A percentile compares a stretch with the other conserved stretches of the same genome.
These are phyloP conservation scores for Eustalomyia histrio DNA, from an alignment of 2,888 invertebrate genomes.

Conservation along the genomic window DNA sequence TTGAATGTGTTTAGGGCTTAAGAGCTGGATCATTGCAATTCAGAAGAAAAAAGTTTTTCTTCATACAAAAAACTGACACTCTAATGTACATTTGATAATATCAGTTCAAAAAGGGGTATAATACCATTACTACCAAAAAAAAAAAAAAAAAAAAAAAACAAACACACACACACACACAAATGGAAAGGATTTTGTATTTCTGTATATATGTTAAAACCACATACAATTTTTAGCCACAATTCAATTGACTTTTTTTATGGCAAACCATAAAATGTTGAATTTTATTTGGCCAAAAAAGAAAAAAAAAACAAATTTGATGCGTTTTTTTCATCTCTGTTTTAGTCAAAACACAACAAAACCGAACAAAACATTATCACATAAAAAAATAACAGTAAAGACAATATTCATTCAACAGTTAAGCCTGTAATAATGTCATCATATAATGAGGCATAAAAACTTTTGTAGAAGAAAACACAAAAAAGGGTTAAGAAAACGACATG, in stretches of 20 bases:
- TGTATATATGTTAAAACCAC: constrained; percentile 28
- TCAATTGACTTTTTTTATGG: constrained; percentile 76
- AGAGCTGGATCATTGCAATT: no score
- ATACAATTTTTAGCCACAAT: constrained; percentile 68
- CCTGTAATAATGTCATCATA: constrained; percentile 60
- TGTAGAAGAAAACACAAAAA: constrained; percentile 1
- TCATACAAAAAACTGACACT: no score
- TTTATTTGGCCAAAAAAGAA: constrained; percentile 72
- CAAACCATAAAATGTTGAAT: constrained; percentile 74
- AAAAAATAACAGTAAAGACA: background rate
- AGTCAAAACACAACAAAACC: background rate
- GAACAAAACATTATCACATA: constrained; percentile 16
- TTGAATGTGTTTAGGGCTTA: no score
- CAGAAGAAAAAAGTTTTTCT: no score
- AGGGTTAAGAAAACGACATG: constrained; percentile 44
- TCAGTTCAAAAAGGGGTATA: background rate
- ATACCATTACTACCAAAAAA: background rate
- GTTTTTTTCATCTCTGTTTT: constrained; percentile 33
- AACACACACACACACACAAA: background rate
- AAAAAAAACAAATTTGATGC: constrained; percentile 50
- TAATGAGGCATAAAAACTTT: constrained; percentile 42
- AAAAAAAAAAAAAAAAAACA: no score
- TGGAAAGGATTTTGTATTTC: background rate
- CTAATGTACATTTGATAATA: background rate
- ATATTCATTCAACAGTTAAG: constrained; percentile 58